These are phyloP conservation scores for Noctua comes DNA, from an alignment of 2,888 invertebrate species.

Conservation along the genomic window DNA sequence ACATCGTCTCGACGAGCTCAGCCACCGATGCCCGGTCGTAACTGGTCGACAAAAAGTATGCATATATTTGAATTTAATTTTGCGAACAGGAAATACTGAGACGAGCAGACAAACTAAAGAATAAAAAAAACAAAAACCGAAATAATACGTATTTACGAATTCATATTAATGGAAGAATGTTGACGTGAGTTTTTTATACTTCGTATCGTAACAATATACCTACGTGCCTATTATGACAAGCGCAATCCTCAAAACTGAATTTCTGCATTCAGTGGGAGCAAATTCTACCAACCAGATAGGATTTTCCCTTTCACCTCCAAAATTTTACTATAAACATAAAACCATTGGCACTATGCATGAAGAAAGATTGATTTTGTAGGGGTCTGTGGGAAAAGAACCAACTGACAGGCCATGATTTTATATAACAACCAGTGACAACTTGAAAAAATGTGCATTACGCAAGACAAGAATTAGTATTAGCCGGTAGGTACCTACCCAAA, in stretches of 20 bases:
- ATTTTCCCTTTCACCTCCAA: neutral
- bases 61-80: conserved; percentile 88
- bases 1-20: conserved; percentile 68
- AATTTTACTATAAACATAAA: neutral
- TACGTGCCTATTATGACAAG: neutral
- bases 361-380: neutral
- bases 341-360: neutral
- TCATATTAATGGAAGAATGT: conserved; percentile 45
- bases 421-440: neutral
- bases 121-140: conserved; percentile 66
- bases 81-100: conserved; percentile 87
- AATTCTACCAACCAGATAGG: neutral
- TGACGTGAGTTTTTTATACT: conserved; percentile 32
- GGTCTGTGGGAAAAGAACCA: neutral
- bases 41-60: conserved; percentile 86
- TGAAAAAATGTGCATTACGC: neutral
- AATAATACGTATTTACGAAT: conserved; percentile 60
- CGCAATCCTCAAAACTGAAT: neutral
- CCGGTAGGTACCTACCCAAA: neutral
- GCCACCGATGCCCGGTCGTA: conserved; percentile 71
- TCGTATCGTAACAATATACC: neutral
- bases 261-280: neutral
- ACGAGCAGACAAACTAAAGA: conserved; percentile 75
- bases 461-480: neutral
- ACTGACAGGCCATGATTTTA: neutral